These are phyloP conservation scores for Caloenas nicobarica DNA, from an alignment of 2,113 vertebrate genomes.

Conservation along the genomic window DNA sequence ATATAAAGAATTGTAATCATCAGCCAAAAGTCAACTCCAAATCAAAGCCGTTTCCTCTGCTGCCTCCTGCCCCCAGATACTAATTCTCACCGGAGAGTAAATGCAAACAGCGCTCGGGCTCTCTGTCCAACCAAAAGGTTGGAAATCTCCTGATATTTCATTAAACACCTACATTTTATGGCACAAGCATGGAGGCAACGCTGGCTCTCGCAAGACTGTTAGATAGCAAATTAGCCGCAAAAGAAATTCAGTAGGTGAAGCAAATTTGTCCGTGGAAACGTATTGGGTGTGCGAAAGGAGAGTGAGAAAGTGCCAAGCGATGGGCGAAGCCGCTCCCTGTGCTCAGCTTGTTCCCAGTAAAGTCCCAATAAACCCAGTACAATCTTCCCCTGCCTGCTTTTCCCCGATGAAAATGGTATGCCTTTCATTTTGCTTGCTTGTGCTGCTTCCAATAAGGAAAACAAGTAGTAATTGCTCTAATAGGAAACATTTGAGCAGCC, in stretches of 20 bases:
- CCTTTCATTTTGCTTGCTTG: background rate
- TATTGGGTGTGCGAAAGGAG: background rate
- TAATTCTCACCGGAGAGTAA: background rate
- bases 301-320: background rate
- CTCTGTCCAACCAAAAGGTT: background rate
- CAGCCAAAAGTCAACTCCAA: conserved; percentile 12
- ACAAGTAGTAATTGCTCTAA: background rate
- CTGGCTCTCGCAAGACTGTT: fast-evolving
- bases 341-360: background rate
- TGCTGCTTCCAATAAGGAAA: background rate
- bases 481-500: background rate
- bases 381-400: background rate
- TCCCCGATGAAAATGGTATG: background rate
- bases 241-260: background rate
- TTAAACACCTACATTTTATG: background rate
- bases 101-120: background rate
- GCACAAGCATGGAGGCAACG: fast-evolving
- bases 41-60: background rate
- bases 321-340: background rate
- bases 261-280: background rate
- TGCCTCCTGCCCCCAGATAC: background rate
- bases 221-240: background rate
- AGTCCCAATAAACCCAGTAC: background rate
- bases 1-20: conserved; percentile 16
- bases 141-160: background rate